Percentiles rank a stretch among this genome's conserved stretches.
These are phyloP conservation scores for Icerya purchasi DNA, from an alignment of 2,888 invertebrate genomes.

Conservation along the genomic window DNA sequence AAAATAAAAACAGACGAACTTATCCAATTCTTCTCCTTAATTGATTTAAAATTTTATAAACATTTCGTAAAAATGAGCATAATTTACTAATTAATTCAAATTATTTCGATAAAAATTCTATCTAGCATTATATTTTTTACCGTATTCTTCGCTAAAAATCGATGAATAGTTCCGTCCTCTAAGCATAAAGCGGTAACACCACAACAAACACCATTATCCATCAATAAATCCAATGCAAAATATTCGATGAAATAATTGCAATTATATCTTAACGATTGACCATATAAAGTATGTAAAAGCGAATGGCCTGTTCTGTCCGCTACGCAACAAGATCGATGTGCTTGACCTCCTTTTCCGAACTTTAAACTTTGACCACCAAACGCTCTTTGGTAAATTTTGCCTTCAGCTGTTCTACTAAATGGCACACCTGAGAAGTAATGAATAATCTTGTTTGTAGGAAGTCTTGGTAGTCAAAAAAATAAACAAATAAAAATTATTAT, in stretches of 20 bases:
- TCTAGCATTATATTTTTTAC: too few relatives aligned
- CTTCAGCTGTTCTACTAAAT: constrained; percentile 88
- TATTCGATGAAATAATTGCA: constrained; percentile 98
- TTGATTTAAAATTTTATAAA: too few relatives aligned
- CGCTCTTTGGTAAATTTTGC: constrained; percentile 93
- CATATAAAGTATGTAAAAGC: constrained; percentile 88
- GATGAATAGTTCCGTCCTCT: constrained; percentile 90
- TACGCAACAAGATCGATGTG: constrained; percentile 89
- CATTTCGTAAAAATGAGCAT: too few relatives aligned
- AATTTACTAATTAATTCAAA: too few relatives aligned
- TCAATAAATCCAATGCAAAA: constrained; percentile 86
- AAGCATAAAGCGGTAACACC: constrained; percentile 84
- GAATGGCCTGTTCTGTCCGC: constrained; percentile 98
- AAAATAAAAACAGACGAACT: too few relatives aligned
- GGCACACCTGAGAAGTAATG: constrained; percentile 75
- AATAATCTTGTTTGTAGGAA: too few relatives aligned
- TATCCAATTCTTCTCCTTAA: too few relatives aligned
- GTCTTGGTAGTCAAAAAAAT: too few relatives aligned
- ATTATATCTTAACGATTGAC: constrained; percentile 86
- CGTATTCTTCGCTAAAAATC: constrained; percentile 62
- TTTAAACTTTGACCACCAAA: constrained; percentile 95
- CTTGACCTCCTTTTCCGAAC: constrained; percentile 95
- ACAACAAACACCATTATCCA: constrained; percentile 79
- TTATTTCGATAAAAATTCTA: too few relatives aligned
- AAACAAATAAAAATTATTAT: too few relatives aligned